Evolutionary conservation across 1,140 invertebrate genomes (phyloP), one percentile per base, ranked within the genome.

Genomic region (Anastrepha obliqua): DNA sequence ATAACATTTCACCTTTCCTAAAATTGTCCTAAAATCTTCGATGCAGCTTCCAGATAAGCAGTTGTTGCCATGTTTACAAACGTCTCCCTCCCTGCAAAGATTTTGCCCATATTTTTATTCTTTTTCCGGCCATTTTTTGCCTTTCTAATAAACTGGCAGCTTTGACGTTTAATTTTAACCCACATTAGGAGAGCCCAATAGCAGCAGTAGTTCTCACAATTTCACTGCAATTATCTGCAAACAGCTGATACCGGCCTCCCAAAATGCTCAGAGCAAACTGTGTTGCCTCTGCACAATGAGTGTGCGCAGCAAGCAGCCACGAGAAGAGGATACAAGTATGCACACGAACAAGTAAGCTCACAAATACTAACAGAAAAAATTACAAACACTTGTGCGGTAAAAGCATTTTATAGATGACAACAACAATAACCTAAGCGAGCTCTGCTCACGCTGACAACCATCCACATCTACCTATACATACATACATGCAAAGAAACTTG

Each of bases 221-320:
- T 55, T 2, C 5, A 29, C 29, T 29, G 29, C 29, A 13, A 9
- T 1, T n/a, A 47, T 29, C 47, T 81, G 47, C 74, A 20, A 58
- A 81, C 74, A 81, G 74, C 74, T 81, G 74, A 55, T 81, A 55
- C 74, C 17, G 47, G 47, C 47, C 74, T 29, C 15, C 74, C 17
- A 1, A 55, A 81, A 55, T 81, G 74, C 47, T 17, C 47, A 20
- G 74, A 81, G 47, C 74, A 81, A 81, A n/a, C 47, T 20, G 74
- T 58, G 67, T 44, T 74, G 44, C 67, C 39, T 3, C 7, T 17
- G 42, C 42, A n/a, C 67, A 74, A 42, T 42, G 74, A 81, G 74
- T 55, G 74, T 81, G 74, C 74, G 74, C 74, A 81, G 11, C 74
- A 20, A 51, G n/a, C n/a, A 51, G 17, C 70, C 67, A 15, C 44